A percentile compares a stretch with the other conserved stretches of the same genome.
These are phyloP conservation scores for Prunella fulvescens DNA, from an alignment of 2,113 vertebrate genomes.

Conservation along the genomic window DNA sequence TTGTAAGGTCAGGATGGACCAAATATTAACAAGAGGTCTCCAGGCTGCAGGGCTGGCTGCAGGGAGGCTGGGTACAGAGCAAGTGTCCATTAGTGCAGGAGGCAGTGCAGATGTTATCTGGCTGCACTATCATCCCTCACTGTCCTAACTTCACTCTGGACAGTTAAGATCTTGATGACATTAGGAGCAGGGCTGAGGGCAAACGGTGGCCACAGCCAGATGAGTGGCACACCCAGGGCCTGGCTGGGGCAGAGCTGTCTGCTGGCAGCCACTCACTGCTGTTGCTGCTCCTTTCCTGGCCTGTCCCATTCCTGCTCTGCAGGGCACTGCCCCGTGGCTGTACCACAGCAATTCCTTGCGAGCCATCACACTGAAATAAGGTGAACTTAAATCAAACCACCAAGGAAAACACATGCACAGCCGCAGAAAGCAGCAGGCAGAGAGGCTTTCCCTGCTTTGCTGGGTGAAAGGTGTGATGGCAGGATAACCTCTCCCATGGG, in stretches of 20 bases:
- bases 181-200: conserved; percentile 24
- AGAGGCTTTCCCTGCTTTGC: background rate
- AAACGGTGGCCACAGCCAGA: background rate
- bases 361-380: background rate
- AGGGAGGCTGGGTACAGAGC: background rate
- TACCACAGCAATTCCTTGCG: background rate
- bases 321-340: fast-evolving
- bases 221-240: background rate
- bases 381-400: background rate
- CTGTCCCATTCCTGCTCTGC: background rate
- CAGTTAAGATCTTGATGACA: conserved; percentile 52
- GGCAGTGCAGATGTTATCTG: conserved; percentile 46
- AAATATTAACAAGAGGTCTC: background rate
- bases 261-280: background rate
- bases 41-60: background rate
- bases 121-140: background rate
- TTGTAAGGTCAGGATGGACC: background rate
- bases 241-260: background rate
- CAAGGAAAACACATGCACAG: background rate
- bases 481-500: background rate
- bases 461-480: background rate
- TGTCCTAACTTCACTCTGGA: conserved; percentile 14
- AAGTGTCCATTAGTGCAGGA: conserved; percentile 21
- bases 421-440: background rate
- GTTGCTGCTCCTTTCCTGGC: background rate